These are phyloP conservation scores for Anser cygnoides DNA, from an alignment of 2,113 vertebrate species.

Conservation along the genomic window DNA sequence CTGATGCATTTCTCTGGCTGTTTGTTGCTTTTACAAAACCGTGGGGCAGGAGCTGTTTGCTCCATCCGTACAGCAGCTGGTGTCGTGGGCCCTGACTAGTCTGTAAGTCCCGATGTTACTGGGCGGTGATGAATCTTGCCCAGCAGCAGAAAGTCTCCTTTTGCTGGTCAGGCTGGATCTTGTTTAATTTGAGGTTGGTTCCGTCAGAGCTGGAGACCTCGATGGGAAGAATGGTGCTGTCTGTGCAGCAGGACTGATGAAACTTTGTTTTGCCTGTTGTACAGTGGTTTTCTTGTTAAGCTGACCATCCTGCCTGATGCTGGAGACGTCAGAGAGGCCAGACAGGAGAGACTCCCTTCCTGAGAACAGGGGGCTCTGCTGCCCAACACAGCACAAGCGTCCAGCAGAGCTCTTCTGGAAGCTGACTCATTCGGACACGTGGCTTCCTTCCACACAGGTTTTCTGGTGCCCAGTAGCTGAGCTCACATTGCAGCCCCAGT, in stretches of 20 bases:
- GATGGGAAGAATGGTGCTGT: background rate
- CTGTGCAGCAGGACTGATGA: background rate
- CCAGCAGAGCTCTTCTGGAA: background rate
- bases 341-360: background rate
- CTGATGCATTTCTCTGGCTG: background rate
- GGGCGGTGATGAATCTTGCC: background rate
- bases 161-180: background rate
- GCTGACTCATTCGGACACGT: background rate
- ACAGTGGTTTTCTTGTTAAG: background rate
- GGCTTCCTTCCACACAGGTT: background rate
- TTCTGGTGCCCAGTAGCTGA: background rate
- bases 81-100: background rate
- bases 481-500: background rate
- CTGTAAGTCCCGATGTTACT: background rate
- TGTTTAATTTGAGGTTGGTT: background rate
- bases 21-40: background rate
- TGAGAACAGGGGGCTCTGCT: background rate
- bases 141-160: background rate
- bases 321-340: background rate
- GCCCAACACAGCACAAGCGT: background rate
- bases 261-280: background rate
- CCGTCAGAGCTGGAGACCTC: background rate
- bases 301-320: background rate
- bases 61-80: background rate
- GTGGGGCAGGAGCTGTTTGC: background rate